A percentile compares a stretch with the other conserved stretches of the same genome.
These are phyloP conservation scores for Centropus bengalensis DNA, from an alignment of 2,113 vertebrate species.

Conservation along the genomic window DNA sequence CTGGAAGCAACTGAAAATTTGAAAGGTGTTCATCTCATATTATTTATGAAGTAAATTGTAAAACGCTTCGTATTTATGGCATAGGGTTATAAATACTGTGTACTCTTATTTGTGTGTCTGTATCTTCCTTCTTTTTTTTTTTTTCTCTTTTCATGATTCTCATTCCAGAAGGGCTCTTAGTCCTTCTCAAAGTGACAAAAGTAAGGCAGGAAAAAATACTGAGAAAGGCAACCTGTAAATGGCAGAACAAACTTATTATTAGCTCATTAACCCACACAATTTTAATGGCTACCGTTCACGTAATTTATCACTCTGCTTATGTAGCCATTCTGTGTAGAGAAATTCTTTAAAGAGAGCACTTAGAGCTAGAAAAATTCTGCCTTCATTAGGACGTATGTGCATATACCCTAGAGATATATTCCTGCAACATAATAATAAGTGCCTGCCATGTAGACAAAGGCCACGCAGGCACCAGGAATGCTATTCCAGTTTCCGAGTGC, in stretches of 20 bases:
- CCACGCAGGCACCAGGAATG: neutral
- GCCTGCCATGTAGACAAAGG: conserved; percentile 11
- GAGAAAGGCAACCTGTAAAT: neutral
- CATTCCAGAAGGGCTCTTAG: neutral
- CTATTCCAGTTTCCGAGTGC: neutral
- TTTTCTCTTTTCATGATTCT: neutral
- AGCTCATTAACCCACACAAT: neutral
- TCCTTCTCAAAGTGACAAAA: neutral
- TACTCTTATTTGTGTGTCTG: neutral
- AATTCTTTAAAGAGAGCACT: conserved; percentile 5
- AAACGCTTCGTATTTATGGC: neutral
- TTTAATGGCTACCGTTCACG: conserved; percentile 11
- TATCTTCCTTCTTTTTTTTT: neutral
- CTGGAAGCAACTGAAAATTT: neutral
- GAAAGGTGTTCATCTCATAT: neutral
- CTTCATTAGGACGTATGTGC: neutral
- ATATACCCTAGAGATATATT: neutral
- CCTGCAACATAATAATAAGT: conserved; percentile 12
- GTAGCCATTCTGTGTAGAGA: neutral
- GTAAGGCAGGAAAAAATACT: conserved; percentile 12
- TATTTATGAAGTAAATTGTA: neutral
- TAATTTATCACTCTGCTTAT: neutral
- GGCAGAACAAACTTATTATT: neutral
- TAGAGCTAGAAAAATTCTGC: conserved; percentile 39
- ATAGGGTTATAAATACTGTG: neutral